Base-by-base conservation (phyloP, 1,140 invertebrate species). In the Paracyclopina nana region DNA sequence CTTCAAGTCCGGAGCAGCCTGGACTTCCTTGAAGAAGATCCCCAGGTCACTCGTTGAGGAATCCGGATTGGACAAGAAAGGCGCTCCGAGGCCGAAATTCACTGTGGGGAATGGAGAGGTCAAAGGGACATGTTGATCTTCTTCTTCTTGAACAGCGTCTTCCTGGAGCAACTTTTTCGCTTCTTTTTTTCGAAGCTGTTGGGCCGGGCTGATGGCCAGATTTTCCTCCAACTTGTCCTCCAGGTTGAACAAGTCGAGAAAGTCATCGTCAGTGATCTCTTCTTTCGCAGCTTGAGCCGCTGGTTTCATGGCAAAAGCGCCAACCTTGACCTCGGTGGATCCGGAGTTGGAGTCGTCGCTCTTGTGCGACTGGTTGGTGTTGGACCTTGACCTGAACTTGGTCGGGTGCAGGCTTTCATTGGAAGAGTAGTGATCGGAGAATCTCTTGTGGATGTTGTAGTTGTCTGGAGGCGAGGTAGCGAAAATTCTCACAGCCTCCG, bases 11-110 rank as follows among this genome's bases (percentile, higher is more conserved):
- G 24, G 14, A 6, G 40, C 9, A 42, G 24, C 24, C 8, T 42
- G n/a, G 6, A 22, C 24, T 6, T 42, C 40, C 40, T 42, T 42
- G 28, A 48, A 48, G 18, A 48, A 48, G 16, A 48, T 29, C 2
- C 45, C 45, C 20, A 48, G 30, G 12, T 48, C 45, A 4, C 16
- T 12, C 4, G 22, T 40, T 6, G 9, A 11, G 20, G 40, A 22
- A 42, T 18, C 40, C 8, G 40, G n/a, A 6, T n/a, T 42, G 14
- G 40, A n/a, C 8, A 22, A 22, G 14, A 18, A 6, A 40, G n/a
- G 20, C 4, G 12, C 45, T n/a, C 16, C n/a, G 9, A 29, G n/a
- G 6, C 14, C 14, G 6, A 42, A n/a, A 18, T 22, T 42, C 22
- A 16, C 14, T 11, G 25, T 20, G 2, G 14, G 16, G 20, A 48